Percentiles rank a stretch among this genome's conserved stretches.
These are phyloP conservation scores for Hyles euphorbiae DNA, from an alignment of 1,140 invertebrate genomes.

Conservation along the genomic window DNA sequence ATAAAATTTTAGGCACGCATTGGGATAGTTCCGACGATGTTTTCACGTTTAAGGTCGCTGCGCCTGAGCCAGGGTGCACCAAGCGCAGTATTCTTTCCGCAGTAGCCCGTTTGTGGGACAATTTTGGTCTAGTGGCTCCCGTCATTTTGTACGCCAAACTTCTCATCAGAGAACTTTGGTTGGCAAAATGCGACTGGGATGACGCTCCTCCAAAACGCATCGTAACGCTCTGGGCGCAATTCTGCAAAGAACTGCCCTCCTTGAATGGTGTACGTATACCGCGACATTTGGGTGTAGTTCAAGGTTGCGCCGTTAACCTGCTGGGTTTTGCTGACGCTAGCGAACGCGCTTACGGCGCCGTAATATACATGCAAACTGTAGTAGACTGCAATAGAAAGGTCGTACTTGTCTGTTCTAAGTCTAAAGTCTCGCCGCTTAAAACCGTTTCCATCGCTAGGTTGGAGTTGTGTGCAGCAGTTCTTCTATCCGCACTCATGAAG, in stretches of 20 bases:
- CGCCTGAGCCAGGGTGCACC: slow-evolving; percentile 8
- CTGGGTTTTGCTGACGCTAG: slow-evolving; percentile 46
- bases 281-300: slow-evolving; percentile 10
- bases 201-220: slow-evolving; percentile 10
- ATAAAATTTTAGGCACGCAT: slow-evolving; percentile 19
- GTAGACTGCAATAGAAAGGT: not conserved
- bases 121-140: slow-evolving; percentile 17
- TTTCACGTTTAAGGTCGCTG: slow-evolving; percentile 8
- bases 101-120: slow-evolving; percentile 17
- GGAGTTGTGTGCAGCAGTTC: too few species aligned
- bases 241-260: slow-evolving; percentile 5
- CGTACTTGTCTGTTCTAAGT: slow-evolving; percentile 26
- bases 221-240: slow-evolving; percentile 2
- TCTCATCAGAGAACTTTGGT: slow-evolving; percentile 19
- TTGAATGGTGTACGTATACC: slow-evolving; percentile 7
- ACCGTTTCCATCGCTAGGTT: too few species aligned
- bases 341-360: slow-evolving; percentile 29
- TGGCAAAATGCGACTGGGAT: slow-evolving; percentile 17
- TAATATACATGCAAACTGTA: slow-evolving; percentile 31
- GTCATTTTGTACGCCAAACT: slow-evolving; percentile 17
- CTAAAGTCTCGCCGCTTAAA: slow-evolving; percentile 14
- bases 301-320: slow-evolving; percentile 4
- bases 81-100: slow-evolving; percentile 21
- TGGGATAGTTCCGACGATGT: slow-evolving; percentile 9
- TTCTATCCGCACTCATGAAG: too few species aligned